Base-by-base conservation (phyloP, 2,797 vertebrate genomes). In the Sebastes minor region DNA sequence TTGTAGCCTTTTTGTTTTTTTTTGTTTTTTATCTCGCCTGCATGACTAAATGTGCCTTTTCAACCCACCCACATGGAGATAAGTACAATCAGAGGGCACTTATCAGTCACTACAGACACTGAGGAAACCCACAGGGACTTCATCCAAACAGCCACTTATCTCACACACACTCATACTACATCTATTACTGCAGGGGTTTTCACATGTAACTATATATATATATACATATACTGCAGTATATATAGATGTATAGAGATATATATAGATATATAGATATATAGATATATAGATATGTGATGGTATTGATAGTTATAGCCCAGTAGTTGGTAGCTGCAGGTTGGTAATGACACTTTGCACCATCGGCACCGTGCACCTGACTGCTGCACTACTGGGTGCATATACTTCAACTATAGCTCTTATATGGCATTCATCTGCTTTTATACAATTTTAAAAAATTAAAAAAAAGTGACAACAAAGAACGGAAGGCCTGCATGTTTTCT, bases 21-120 rank as follows among this genome's bases (percentile, higher is more conserved):
- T 46, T 3, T 1, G 16, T 3, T 82, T 63, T 61, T 74, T 23
- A 81, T 86, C 81, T 81, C 1, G 20, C 49, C 12, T 30, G 53
- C 76, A 65, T 20, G 56, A 78, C 78, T 90, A 73, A 82, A 88
- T 89, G 66, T 84, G 84, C 55, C 79, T 85, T 86, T 86, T 78
- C 84, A 78, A 83, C 65, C 88, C 73, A 65, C 91, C 90, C 84
- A 89, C 82, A 80, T 64, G 28, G 76, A 91, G 93, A 94, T 92
- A 93, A 90, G 90, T 79, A 77, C 84, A 83, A 88, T 90, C 81
- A 82, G 77, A 79, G 79, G 49, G 71, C 83, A 85, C 78, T 84
- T 89, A 92, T 90, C 88, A 83, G 85, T 86, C 81, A 82, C 73
- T 66, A 63, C 82, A 88, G 83, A 90, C 86, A 74, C 57, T 23